Percentiles rank a stretch among this genome's conserved stretches.
Conservation (phyloP, 35 echinoderm and acorn worm species). For the Lytechinus variegatus region DNA sequence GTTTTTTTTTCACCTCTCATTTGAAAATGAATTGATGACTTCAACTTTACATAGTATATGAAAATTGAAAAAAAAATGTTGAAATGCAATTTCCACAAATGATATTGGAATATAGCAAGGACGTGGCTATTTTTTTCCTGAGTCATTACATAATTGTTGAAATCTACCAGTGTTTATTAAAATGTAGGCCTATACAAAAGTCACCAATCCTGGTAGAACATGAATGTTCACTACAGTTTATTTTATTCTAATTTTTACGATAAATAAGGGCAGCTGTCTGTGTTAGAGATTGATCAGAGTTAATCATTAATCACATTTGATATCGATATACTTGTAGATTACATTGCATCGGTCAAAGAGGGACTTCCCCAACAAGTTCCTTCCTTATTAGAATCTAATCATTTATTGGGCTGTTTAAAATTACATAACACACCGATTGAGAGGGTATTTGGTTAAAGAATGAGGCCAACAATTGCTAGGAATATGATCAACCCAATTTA, state of each 20-base stretch:
- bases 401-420: neutral
- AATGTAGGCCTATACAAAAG: too few species aligned
- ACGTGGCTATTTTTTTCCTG: too few species aligned
- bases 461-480: neutral
- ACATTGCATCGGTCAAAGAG: neutral
- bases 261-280: neutral
- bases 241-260: neutral
- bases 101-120: too few species aligned
- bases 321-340: neutral
- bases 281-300: neutral
- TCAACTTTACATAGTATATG: too few species aligned
- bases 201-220: neutral
- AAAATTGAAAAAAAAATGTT: too few species aligned
- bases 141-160: too few species aligned
- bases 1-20: neutral
- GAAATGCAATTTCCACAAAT: too few species aligned
- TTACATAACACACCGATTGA: neutral
- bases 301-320: neutral
- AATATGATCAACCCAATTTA: neutral
- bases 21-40: neutral
- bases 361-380: neutral
- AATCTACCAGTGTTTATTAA: too few species aligned
- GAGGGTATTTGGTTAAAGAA: neutral
- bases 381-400: neutral
- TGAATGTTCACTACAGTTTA: neutral